Percentiles rank a stretch among this genome's conserved stretches.
phyloP scores from a whole-genome alignment of 2,888 invertebrate species.

The Oxyscelio sp. region DNA sequence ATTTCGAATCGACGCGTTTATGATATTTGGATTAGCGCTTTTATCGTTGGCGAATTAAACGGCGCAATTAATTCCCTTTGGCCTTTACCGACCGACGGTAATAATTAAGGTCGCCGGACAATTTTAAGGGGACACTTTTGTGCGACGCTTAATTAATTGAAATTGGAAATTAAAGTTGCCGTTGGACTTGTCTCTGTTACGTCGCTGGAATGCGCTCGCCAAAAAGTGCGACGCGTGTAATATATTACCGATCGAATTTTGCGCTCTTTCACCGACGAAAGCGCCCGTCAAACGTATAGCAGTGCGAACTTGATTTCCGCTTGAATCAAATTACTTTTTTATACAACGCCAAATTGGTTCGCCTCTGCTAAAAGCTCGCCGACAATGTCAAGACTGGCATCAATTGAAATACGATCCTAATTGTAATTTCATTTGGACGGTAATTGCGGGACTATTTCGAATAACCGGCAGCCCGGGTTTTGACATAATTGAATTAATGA shows the following conservation, averaged over 20 bases:
- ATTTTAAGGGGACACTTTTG: slow-evolving; percentile 47
- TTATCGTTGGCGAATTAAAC: slow-evolving; percentile 41
- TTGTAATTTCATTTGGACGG: slow-evolving; percentile 60
- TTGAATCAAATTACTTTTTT: slow-evolving; percentile 57
- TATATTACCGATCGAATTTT: slow-evolving; percentile 5
- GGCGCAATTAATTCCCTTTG: slow-evolving; percentile 50
- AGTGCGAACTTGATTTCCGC: slow-evolving; percentile 45
- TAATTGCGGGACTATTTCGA: slow-evolving; percentile 46
- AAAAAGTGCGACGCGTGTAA: slow-evolving; percentile 5
- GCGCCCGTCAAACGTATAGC: slow-evolving; percentile 41
- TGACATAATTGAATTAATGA: slow-evolving; percentile 56
- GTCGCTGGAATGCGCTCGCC: slow-evolving; percentile 3
- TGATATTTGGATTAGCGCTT: slow-evolving; percentile 66
- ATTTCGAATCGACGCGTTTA: slow-evolving; percentile 56
- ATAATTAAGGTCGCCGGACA: slow-evolving; percentile 51
- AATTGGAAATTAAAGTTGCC: slow-evolving; percentile 43
- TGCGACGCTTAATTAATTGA: slow-evolving; percentile 58
- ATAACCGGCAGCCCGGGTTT: slow-evolving; percentile 16
- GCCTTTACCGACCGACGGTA: slow-evolving; percentile 49
- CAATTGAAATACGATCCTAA: slow-evolving; percentile 59
- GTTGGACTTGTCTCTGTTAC: background rate
- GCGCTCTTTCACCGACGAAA: slow-evolving; percentile 9
- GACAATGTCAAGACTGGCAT: slow-evolving; percentile 61
- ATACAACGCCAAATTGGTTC: slow-evolving; percentile 27
- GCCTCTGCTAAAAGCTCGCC: slow-evolving; percentile 18